phyloP scores from a whole-genome alignment of 1,140 invertebrate genomes.

The Aricia agestis region DNA sequence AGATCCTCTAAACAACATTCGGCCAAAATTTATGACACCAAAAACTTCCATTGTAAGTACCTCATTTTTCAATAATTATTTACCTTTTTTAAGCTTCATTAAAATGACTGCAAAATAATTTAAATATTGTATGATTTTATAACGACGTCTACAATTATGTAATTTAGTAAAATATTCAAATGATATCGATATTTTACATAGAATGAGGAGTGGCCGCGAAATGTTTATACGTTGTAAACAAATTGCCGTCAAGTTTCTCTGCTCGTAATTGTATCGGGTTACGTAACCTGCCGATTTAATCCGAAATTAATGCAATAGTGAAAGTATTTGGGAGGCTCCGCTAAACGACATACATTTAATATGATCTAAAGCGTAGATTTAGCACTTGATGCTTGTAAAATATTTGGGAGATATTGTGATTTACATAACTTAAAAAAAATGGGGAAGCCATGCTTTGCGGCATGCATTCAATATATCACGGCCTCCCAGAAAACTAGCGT shows the following conservation, averaged over 20 bases:
- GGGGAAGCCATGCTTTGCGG: too few species aligned
- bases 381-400: neutral
- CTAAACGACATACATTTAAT: neutral
- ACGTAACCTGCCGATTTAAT: constrained; percentile 50
- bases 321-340: constrained; percentile 46
- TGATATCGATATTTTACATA: neutral
- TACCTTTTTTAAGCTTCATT: neutral
- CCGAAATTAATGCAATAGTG: constrained; percentile 41
- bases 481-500: too few species aligned
- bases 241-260: constrained; percentile 62
- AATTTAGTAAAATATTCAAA: neutral
- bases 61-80: neutral
- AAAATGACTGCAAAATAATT: neutral
- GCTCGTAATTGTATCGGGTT: constrained; percentile 48
- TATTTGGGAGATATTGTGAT: too few species aligned
- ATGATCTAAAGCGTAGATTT: neutral
- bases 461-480: too few species aligned
- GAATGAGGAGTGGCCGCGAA: neutral
- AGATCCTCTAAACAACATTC: constrained; percentile 49
- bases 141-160: neutral
- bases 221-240: constrained; percentile 22
- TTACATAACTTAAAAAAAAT: too few species aligned
- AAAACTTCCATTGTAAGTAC: constrained; percentile 53
- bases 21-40: constrained; percentile 56
- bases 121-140: neutral